Conservation (phyloP, 2,113 vertebrate genomes). For the Entomyzon cyanotis region DNA sequence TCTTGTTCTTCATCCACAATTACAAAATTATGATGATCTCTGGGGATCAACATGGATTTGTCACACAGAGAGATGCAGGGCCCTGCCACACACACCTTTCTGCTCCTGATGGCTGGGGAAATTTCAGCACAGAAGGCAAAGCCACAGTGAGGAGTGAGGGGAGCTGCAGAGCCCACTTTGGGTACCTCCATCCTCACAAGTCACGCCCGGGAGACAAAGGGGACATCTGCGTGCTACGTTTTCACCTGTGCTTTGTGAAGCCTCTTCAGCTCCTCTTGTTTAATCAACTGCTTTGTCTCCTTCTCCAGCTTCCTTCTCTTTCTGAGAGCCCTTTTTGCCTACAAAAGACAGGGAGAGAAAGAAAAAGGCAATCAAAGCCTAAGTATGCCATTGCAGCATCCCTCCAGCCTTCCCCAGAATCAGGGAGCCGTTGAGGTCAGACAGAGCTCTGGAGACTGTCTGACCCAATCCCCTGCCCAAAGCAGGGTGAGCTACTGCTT, state of each 20-base stretch:
- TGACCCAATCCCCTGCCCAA: not conserved
- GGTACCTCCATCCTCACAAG: fast-evolving
- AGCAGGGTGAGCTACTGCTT: not conserved
- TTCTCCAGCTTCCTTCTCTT: slow-evolving; percentile 80
- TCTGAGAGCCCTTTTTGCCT: slow-evolving; percentile 69
- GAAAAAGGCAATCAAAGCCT: slow-evolving; percentile 1
- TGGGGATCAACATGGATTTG: not conserved
- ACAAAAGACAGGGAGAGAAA: not conserved
- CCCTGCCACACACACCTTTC: not conserved
- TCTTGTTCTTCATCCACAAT: not conserved
- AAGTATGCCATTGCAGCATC: not conserved
- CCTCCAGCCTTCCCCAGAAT: not conserved
- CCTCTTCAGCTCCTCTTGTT: slow-evolving; percentile 88
- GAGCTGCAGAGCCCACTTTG: not conserved
- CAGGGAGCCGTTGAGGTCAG: fast-evolving
- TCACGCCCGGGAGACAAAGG: not conserved
- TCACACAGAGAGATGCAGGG: not conserved
- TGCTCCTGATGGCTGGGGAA: not conserved
- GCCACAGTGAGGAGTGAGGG: not conserved
- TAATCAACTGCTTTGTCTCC: slow-evolving; percentile 78
- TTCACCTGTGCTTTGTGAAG: slow-evolving; percentile 94
- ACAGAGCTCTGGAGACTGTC: not conserved
- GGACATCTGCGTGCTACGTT: fast-evolving
- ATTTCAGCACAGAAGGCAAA: not conserved
- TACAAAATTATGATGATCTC: not conserved